Base-by-base conservation (phyloP, 2,888 invertebrate species). In the Adelognathus sp. region DNA sequence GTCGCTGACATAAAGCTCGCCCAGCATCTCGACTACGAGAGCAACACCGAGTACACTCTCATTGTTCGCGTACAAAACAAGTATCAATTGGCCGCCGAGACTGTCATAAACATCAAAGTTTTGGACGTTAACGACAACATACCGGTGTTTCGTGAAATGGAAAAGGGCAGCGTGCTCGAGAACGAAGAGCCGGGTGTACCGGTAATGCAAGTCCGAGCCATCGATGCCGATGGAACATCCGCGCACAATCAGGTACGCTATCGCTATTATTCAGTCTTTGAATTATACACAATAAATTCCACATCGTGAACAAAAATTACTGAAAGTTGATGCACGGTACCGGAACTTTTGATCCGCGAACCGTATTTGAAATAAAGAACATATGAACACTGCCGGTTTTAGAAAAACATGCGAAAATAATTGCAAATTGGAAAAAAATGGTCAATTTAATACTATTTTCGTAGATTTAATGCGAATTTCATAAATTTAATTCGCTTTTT, bases 81-180 rank as follows among this genome's bases (percentile, higher is more conserved):
- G 85, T 95, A 95, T 88, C 95, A 95, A 86, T 92, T 97, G 89
- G 96, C 96, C 2, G 95, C 96, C 1, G 96, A 97, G 91, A 96
- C 95, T 11, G 94, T 95, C 69, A 94, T 97, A 63, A 95, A 94
- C 85, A 95, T 98, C 33, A 94, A 95, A 90, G 94, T 98, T 0
- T 93, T 94, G 87, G 98, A 98, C 89, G 97, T 97, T 0, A 98
- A 98, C 88, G 98, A 98, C 89, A 97, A 97, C 87, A 96, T 96
- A 83, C 98, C 96, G 0, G 95, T 95, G 83, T 98, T 98, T 87
- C 95, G 96, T 54, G 97, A 97, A 90, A 94, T 96, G 11, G 94
- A 95, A 86, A 94, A 95, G 14, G 97, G 97, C 0, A 96, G 95
- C 84, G 97, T 98, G 3, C 92, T 96, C 77, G 98, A 98, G 92